Conservation (phyloP, 2,888 invertebrate species). For the Cephus sareptanus region DNA sequence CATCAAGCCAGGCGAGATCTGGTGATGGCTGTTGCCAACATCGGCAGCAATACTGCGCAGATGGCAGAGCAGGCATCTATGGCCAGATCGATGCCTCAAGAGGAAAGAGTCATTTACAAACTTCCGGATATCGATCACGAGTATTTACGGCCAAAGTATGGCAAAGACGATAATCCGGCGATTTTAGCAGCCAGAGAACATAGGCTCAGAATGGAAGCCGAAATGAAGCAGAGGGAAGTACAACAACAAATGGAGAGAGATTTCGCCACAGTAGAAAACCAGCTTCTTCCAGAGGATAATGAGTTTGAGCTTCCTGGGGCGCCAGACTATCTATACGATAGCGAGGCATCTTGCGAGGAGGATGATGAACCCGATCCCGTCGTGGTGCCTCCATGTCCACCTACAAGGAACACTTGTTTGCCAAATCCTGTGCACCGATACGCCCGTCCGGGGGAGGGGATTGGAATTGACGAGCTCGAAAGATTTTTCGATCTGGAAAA, state of each 20-base stretch:
- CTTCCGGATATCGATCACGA: conserved; percentile 37
- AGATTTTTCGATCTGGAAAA: conserved; percentile 45
- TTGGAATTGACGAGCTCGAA: conserved; percentile 43
- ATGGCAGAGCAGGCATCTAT: conserved; percentile 4
- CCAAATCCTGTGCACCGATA: conserved; percentile 24
- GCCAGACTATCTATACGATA: conserved; percentile 38
- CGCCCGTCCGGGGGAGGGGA: conserved; percentile 16
- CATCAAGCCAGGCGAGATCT: conserved; percentile 58
- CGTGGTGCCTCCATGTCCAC: conserved; percentile 25
- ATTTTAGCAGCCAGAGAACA: conserved; percentile 45
- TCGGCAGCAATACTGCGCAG: conserved; percentile 44
- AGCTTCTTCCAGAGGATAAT: conserved; percentile 21
- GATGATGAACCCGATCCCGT: conserved; percentile 32
- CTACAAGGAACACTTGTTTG: conserved; percentile 37
- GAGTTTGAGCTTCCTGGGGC: conserved; percentile 35
- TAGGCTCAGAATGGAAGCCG: conserved; percentile 17
- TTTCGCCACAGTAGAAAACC: conserved; percentile 28
- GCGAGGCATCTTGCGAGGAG: conserved; percentile 43
- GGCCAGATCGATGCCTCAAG: not conserved
- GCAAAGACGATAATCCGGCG: conserved; percentile 39
- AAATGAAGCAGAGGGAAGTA: conserved; percentile 21
- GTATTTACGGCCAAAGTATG: conserved; percentile 31
- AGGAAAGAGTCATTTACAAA: conserved; percentile 9
- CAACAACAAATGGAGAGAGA: conserved; percentile 30
- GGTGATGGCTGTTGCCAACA: conserved; percentile 51